Conservation (phyloP, 2,113 vertebrate genomes). For the Tachycineta bicolor region DNA sequence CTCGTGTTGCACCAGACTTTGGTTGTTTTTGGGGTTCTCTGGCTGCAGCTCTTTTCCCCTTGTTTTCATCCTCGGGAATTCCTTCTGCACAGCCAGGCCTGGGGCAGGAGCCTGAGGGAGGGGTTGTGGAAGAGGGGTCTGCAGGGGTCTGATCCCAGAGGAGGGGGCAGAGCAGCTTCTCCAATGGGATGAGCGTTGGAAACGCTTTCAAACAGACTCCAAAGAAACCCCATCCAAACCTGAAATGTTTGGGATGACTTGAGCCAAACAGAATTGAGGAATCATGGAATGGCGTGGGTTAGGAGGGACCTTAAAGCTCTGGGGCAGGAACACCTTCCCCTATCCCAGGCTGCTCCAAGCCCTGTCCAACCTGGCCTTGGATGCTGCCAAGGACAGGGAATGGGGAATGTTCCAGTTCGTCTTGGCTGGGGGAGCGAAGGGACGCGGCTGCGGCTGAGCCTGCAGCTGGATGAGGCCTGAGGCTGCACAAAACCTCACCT, state of each 20-base stretch:
- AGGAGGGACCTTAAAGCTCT: background rate
- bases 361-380: background rate
- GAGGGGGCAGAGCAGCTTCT: background rate
- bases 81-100: background rate
- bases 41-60: background rate
- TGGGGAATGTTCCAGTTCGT: background rate
- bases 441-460: fast-evolving
- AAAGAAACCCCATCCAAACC: background rate
- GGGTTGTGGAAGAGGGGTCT: background rate
- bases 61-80: fast-evolving
- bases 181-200: background rate
- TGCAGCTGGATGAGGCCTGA: background rate
- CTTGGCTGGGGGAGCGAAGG: background rate
- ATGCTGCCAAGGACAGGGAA: background rate
- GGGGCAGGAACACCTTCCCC: background rate
- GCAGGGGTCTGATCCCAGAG: background rate
- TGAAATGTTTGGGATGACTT: background rate
- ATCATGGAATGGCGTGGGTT: background rate
- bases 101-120: background rate
- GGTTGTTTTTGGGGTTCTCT: background rate
- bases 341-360: background rate
- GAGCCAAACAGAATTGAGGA: background rate
- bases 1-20: background rate
- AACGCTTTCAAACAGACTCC: background rate
- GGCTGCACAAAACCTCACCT: background rate